Conservation (phyloP, 2,113 vertebrate species). For the Phyllopteryx taeniolatus region DNA sequence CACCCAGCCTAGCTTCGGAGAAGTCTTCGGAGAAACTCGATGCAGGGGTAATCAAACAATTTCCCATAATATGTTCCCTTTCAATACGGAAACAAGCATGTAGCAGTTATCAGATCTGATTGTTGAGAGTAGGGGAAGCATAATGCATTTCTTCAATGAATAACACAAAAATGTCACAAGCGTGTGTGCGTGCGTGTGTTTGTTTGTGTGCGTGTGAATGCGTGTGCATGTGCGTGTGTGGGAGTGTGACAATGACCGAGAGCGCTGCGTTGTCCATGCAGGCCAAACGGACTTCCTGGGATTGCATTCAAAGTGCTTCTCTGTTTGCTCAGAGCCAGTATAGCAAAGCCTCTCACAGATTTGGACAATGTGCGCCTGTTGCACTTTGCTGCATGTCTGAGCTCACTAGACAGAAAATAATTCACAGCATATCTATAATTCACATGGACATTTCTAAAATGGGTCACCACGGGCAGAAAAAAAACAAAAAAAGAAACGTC, state of each 20-base stretch:
- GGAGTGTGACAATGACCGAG: constrained; percentile 36
- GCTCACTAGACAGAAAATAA: constrained; percentile 15
- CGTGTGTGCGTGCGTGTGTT: constrained; percentile 4
- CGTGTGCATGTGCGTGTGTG: constrained; percentile 10
- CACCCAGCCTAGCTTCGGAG: too few species aligned
- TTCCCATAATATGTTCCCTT: too few species aligned
- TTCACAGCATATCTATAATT: constrained; percentile 35
- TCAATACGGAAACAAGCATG: too few species aligned
- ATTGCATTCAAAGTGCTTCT: constrained; percentile 50
- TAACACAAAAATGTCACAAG: background rate
- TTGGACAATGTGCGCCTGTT: constrained; percentile 50
- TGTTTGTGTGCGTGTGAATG: constrained; percentile 32
- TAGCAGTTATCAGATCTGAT: background rate
- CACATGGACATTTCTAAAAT: constrained; percentile 23
- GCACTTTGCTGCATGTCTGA: constrained; percentile 12
- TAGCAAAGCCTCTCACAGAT: constrained; percentile 43
- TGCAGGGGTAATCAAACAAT: too few species aligned
- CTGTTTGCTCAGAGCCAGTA: constrained; percentile 45
- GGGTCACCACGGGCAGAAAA: background rate
- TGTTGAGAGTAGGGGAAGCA: background rate
- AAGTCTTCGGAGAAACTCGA: too few species aligned
- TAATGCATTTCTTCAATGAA: background rate
- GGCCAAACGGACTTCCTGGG: constrained; percentile 57
- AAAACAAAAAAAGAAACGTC: constrained; percentile 27
- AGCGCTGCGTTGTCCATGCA: constrained; percentile 39